A percentile compares a stretch with the other conserved stretches of the same genome.
phyloP scores from a whole-genome alignment of 2,888 invertebrate genomes.

The Chrysomela aeneicollis region DNA sequence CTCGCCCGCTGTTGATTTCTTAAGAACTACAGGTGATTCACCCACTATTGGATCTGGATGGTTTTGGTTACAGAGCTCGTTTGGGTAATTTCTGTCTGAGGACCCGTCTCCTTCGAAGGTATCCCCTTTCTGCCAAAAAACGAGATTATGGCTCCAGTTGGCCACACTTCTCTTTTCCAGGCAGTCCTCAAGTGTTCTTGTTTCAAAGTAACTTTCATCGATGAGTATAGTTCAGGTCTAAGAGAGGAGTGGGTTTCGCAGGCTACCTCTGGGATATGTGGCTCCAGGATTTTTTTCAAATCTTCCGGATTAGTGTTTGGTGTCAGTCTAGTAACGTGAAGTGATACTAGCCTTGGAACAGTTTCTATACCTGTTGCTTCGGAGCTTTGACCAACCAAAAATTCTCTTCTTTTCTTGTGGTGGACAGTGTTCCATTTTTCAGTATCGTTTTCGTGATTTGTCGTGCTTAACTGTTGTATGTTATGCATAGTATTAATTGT shows the following conservation, averaged over 20 bases:
- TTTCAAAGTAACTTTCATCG: constrained; percentile 9
- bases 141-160: background rate
- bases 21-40: too few relatives aligned
- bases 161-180: background rate
- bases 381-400: constrained; percentile 12
- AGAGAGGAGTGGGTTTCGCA: constrained; percentile 10
- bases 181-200: constrained; percentile 6
- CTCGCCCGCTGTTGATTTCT: too few relatives aligned
- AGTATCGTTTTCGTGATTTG: constrained; percentile 1
- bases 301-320: constrained; percentile 5
- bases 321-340: constrained; percentile 6
- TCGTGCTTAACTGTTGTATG: constrained; percentile 11
- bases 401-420: constrained; percentile 11
- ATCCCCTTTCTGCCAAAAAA: constrained; percentile 9
- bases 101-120: constrained; percentile 11
- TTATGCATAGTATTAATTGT: constrained; percentile 2
- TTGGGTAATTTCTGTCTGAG: constrained; percentile 8
- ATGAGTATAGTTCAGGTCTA: constrained; percentile 9
- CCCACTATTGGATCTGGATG: constrained; percentile 7
- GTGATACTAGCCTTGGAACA: constrained; percentile 11
- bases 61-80: constrained; percentile 10
- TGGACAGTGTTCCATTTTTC: constrained; percentile 10
- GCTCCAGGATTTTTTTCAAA: constrained; percentile 9
- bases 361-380: constrained; percentile 13
- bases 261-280: constrained; percentile 13